Conservation (phyloP, 2,888 invertebrate genomes). For the Mactromeris polynyma region DNA sequence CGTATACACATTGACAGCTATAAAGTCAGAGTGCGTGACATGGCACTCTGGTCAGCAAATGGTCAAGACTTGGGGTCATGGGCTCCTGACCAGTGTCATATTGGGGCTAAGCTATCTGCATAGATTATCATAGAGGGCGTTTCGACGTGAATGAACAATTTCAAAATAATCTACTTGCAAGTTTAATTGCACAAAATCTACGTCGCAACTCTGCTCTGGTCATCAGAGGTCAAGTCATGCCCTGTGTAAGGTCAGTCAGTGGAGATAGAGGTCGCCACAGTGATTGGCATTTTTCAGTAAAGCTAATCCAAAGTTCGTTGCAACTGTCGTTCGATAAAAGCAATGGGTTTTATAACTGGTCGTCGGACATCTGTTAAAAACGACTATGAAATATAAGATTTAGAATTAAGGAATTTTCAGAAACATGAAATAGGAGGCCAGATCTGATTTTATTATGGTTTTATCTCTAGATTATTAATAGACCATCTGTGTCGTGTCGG, state of each 20-base stretch:
- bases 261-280: constrained; percentile 58
- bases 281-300: constrained; percentile 67
- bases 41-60: constrained; percentile 44
- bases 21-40: constrained; percentile 37
- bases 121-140: constrained; percentile 52
- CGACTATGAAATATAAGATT: constrained; percentile 44
- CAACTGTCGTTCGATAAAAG: constrained; percentile 52
- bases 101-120: constrained; percentile 42
- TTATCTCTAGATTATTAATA: constrained; percentile 42
- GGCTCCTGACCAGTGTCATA: constrained; percentile 56
- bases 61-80: constrained; percentile 58
- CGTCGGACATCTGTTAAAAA: constrained; percentile 61
- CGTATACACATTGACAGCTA: constrained; percentile 26
- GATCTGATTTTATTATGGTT: constrained; percentile 25
- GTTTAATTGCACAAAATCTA: constrained; percentile 71
- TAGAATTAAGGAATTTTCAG: constrained; percentile 37
- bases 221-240: constrained; percentile 65
- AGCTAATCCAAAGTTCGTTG: constrained; percentile 61
- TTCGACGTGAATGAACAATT: constrained; percentile 65
- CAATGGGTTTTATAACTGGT: constrained; percentile 55
- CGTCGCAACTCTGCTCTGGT: constrained; percentile 60
- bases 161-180: constrained; percentile 68
- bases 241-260: constrained; percentile 66
- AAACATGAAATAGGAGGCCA: constrained; percentile 12
- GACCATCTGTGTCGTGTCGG: constrained; percentile 44